Percentiles rank a stretch among this genome's conserved stretches.
Evolutionary conservation across 2,113 vertebrate species (phyloP).

Genomic region (Stigmatopora nigra): DNA sequence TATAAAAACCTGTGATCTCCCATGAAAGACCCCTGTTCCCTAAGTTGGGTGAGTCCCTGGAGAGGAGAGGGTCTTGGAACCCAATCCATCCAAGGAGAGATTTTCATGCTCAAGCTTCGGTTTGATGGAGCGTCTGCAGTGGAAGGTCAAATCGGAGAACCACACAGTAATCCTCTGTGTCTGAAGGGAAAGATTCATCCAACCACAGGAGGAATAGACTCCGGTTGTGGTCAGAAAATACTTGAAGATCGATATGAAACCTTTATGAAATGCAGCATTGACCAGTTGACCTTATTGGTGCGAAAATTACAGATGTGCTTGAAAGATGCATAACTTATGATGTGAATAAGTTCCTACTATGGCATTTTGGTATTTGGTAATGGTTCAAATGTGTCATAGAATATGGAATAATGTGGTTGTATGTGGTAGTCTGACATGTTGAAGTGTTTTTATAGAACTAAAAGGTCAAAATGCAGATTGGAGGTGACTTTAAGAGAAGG

Average conservation of each 20-base stretch:
- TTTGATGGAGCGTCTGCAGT: constrained; percentile 54
- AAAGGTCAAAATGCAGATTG: constrained; percentile 46
- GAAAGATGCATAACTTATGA: constrained; percentile 36
- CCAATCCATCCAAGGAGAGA: constrained; percentile 54
- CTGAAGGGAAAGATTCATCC: constrained; percentile 50
- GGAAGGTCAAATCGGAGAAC: constrained; percentile 53
- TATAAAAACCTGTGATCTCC: constrained; percentile 78
- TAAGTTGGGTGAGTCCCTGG: constrained; percentile 57
- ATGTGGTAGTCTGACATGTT: constrained; percentile 36
- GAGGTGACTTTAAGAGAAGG: constrained; percentile 42
- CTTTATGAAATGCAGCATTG: constrained; percentile 47
- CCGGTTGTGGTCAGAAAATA: constrained; percentile 54
- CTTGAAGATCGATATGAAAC: constrained; percentile 50
- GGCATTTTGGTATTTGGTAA: constrained; percentile 34
- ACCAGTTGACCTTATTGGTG: constrained; percentile 39
- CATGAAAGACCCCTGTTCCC: constrained; percentile 66
- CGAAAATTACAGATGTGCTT: constrained; percentile 43
- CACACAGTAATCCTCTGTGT: constrained; percentile 52
- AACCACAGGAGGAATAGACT: constrained; percentile 37
- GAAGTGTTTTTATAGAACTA: constrained; percentile 38
- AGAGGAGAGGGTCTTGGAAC: constrained; percentile 56
- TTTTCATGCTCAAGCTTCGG: constrained; percentile 51
- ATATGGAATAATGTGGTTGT: constrained; percentile 46
- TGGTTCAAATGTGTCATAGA: constrained; percentile 31
- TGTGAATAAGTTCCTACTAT: neutral